These are phyloP conservation scores for Agrypnia vestita DNA, from an alignment of 1,140 invertebrate species.

Conservation along the genomic window DNA sequence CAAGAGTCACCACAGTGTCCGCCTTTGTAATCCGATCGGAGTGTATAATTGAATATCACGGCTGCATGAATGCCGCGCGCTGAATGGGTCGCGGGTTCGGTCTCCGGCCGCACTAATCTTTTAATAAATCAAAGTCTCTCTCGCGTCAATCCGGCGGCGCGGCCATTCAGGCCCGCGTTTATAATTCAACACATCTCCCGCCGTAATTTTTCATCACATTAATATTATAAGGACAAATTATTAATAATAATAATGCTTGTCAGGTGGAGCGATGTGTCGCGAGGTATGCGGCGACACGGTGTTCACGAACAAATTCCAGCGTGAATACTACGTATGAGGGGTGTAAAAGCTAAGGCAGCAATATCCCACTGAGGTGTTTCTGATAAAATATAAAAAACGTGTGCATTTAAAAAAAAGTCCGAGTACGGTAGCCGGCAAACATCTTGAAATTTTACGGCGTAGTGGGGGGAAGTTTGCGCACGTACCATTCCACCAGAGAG, in stretches of 20 bases:
- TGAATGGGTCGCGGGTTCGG: slow-evolving; percentile 32
- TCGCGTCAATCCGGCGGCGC: slow-evolving; percentile 17
- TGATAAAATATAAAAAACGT: too few species aligned
- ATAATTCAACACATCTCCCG: slow-evolving; percentile 54
- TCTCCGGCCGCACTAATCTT: slow-evolving; percentile 46
- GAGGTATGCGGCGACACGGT: slow-evolving; percentile 21
- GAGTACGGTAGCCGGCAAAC: too few species aligned
- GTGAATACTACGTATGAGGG: neutral
- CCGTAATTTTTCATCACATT: slow-evolving; percentile 59
- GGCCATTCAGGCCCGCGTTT: slow-evolving; percentile 40
- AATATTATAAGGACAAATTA: slow-evolving; percentile 61
- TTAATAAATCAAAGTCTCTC: slow-evolving; percentile 55
- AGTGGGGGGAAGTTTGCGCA: too few species aligned
- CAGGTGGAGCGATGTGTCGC: slow-evolving; percentile 48
- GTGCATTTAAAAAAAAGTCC: too few species aligned
- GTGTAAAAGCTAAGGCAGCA: too few species aligned
- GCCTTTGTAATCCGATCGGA: slow-evolving; percentile 45
- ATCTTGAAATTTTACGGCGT: too few species aligned
- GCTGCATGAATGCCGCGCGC: slow-evolving; percentile 47
- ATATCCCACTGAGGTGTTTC: too few species aligned
- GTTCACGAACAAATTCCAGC: neutral
- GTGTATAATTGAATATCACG: slow-evolving; percentile 45
- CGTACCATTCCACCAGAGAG: too few species aligned
- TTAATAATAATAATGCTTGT: slow-evolving; percentile 55
- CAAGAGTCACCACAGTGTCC: neutral